These are phyloP conservation scores for Acronicta leporina DNA, from an alignment of 2,888 invertebrate genomes.

Conservation along the genomic window DNA sequence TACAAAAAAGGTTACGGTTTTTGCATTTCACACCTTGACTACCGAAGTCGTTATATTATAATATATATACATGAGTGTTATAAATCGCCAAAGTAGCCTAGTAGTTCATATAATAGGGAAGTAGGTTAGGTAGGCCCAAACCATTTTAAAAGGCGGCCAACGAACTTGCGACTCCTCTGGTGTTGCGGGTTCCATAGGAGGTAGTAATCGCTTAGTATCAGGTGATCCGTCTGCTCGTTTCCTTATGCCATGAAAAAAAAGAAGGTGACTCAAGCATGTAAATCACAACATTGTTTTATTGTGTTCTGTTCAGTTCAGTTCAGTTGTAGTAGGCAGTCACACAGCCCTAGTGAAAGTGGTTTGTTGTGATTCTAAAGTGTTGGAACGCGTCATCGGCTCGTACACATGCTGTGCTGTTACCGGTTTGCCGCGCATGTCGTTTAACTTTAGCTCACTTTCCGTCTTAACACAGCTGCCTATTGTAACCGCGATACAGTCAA, in stretches of 20 bases:
- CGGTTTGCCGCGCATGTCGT: conserved; percentile 33
- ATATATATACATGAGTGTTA: background rate
- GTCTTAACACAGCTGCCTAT: conserved; percentile 16
- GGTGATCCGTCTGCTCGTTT: no score
- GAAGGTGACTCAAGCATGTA: conserved; percentile 4
- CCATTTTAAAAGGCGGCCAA: no score
- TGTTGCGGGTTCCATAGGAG: no score
- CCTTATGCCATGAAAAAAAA: no score
- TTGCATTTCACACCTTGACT: background rate
- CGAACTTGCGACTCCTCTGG: no score
- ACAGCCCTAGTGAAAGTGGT: conserved; percentile 58
- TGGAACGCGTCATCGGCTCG: conserved; percentile 39
- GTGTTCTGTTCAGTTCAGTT: conserved; percentile 8
- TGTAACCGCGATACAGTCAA: background rate
- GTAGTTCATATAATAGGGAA: background rate
- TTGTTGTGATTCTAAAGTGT: conserved; percentile 40
- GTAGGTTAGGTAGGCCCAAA: no score
- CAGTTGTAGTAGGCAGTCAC: conserved; percentile 3
- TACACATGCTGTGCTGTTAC: conserved; percentile 35
- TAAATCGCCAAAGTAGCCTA: no score
- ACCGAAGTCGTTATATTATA: background rate
- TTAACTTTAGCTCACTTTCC: conserved; percentile 45
- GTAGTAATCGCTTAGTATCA: no score
- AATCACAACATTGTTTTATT: conserved; percentile 19
- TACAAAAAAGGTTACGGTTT: background rate